A percentile compares a stretch with the other conserved stretches of the same genome.
Conservation (phyloP, 2,888 invertebrate genomes). For the Cataglyphis altisquamis region DNA sequence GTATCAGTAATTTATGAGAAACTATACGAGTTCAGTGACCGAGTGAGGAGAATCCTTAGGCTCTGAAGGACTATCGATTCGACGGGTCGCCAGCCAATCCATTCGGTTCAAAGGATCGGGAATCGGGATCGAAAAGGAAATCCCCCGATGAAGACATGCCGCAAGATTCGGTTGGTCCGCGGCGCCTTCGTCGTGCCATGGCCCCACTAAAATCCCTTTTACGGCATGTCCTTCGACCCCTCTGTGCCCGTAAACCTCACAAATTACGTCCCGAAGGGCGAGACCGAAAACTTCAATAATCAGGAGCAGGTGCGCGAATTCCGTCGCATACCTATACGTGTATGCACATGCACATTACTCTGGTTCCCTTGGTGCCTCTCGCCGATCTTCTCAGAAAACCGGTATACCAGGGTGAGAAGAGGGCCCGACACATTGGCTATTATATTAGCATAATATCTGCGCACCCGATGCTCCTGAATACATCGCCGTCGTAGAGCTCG, state of each 20-base stretch:
- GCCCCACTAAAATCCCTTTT: constrained; percentile 74
- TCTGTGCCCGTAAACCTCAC: constrained; percentile 75
- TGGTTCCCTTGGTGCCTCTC: neutral
- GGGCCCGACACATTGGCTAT: constrained; percentile 55
- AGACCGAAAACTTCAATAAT: constrained; percentile 61
- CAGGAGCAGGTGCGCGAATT: constrained; percentile 77
- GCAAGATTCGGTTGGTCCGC: constrained; percentile 57
- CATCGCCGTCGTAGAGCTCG: constrained; percentile 58
- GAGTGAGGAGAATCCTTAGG: constrained; percentile 59
- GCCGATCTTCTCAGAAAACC: constrained; percentile 48
- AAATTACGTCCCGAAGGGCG: constrained; percentile 75
- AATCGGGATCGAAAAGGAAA: constrained; percentile 69
- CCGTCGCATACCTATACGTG: constrained; percentile 44
- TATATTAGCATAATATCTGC: constrained; percentile 77
- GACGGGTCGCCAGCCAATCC: constrained; percentile 65
- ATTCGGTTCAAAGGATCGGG: constrained; percentile 71
- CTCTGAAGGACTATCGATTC: constrained; percentile 64
- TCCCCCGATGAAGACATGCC: constrained; percentile 63
- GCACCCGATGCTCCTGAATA: constrained; percentile 72
- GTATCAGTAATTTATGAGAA: constrained; percentile 28
- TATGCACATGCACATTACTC: constrained; percentile 38
- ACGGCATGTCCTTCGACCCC: constrained; percentile 76
- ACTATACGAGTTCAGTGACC: constrained; percentile 56
- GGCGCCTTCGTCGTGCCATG: constrained; percentile 40
- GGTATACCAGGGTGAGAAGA: constrained; percentile 53